Evolutionary conservation across 2,797 vertebrate species (phyloP).

Genomic region (Enteromius unitaeniatus): DNA sequence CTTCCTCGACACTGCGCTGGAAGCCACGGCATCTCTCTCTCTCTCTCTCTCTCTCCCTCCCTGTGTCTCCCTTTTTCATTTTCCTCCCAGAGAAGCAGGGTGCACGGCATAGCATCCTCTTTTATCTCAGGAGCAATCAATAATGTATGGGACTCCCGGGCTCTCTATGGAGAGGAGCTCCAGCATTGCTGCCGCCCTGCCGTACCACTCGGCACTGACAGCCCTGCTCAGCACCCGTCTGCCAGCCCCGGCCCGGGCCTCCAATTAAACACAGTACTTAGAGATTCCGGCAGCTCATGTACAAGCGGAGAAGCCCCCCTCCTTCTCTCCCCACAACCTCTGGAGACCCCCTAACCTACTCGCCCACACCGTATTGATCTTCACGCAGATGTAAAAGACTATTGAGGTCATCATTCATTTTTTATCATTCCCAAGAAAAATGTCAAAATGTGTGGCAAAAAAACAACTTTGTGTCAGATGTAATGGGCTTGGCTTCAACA

Average conservation of each 20-base stretch:
- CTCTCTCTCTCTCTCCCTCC: conserved; percentile 28
- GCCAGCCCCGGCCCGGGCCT: conserved; percentile 56
- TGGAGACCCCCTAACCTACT: conserved; percentile 82
- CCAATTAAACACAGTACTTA: conserved; percentile 80
- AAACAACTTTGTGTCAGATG: conserved; percentile 76
- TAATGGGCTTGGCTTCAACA: conserved; percentile 75
- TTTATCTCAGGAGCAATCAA: conserved; percentile 84
- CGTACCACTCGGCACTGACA: conserved; percentile 63
- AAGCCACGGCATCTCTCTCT: conserved; percentile 51
- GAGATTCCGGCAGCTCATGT: conserved; percentile 67
- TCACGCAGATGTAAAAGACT: conserved; percentile 83
- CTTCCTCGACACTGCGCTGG: conserved; percentile 48
- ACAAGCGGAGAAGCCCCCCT: conserved; percentile 65
- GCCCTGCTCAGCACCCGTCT: conserved; percentile 63
- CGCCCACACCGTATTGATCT: conserved; percentile 85
- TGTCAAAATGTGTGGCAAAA: conserved; percentile 81
- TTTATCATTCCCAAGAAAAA: conserved; percentile 83
- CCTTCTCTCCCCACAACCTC: conserved; percentile 65
- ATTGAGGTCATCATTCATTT: conserved; percentile 86
- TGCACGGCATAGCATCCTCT: conserved; percentile 66
- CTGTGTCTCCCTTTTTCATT: conserved; percentile 35
- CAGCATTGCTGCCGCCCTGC: conserved; percentile 56
- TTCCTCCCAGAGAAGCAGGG: conserved; percentile 56
- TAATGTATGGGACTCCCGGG: conserved; percentile 84
- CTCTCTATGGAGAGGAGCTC: conserved; percentile 72